These are phyloP conservation scores for Tipula vernalis DNA, from an alignment of 2,888 invertebrate genomes.

Conservation along the genomic window DNA sequence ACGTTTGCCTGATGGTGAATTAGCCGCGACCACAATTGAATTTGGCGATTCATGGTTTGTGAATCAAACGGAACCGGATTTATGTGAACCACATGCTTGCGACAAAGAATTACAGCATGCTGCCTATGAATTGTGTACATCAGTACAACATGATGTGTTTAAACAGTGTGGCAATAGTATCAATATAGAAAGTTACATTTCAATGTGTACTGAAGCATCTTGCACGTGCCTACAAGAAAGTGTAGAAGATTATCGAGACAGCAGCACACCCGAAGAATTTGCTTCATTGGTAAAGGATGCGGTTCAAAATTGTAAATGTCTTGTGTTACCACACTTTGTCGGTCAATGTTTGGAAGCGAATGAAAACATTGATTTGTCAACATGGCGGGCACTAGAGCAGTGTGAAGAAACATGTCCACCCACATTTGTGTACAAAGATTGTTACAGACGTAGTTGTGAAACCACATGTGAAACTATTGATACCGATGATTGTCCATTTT, in stretches of 20 bases:
- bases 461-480: conserved; percentile 55
- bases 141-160: conserved; percentile 42
- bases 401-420: conserved; percentile 62
- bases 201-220: conserved; percentile 60
- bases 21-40: conserved; percentile 48
- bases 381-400: conserved; percentile 57
- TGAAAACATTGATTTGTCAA: conserved; percentile 47
- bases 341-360: conserved; percentile 58
- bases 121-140: conserved; percentile 55
- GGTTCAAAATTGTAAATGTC: conserved; percentile 50
- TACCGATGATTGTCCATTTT: conserved; percentile 45
- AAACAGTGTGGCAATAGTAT: conserved; percentile 45
- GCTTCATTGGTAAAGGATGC: conserved; percentile 19
- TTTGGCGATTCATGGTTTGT: conserved; percentile 69
- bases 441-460: conserved; percentile 67
- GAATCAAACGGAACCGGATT: conserved; percentile 31
- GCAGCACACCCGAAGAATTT: conserved; percentile 20
- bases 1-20: conserved; percentile 51
- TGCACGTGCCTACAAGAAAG: conserved; percentile 52
- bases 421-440: conserved; percentile 70
- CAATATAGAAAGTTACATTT: conserved; percentile 54
- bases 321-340: conserved; percentile 54
- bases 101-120: conserved; percentile 46
- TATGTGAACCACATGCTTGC: conserved; percentile 49
- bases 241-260: neutral